Evolutionary conservation across 2,797 vertebrate species (phyloP).

Genomic region (Apodemus agrarius): DNA sequence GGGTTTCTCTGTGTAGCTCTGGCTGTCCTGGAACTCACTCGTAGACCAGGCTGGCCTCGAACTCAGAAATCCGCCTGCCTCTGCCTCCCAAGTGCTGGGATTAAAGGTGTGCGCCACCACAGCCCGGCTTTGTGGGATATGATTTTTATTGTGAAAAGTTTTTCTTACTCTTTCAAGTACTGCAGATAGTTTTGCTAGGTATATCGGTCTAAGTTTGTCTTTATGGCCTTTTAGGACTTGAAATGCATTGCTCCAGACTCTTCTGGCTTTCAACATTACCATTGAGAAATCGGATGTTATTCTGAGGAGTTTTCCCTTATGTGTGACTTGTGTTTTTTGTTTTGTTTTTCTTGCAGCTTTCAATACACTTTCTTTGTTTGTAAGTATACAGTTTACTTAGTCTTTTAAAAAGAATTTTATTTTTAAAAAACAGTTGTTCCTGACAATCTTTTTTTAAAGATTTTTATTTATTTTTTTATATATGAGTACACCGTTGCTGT

Average conservation of each 20-base stretch:
- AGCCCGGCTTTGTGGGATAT: not conserved
- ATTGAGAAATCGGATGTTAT: not conserved
- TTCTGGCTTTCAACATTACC: not conserved
- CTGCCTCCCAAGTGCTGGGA: no score
- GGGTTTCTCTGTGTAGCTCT: no score
- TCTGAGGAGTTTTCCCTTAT: not conserved
- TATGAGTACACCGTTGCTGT: no score
- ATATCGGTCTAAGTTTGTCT: not conserved
- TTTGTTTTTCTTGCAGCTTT: not conserved
- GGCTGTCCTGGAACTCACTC: no score
- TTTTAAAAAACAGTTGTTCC: not conserved
- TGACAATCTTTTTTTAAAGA: no score
- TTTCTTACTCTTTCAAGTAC: not conserved
- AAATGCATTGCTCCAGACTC: not conserved
- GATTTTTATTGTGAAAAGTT: not conserved
- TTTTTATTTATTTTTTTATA: no score
- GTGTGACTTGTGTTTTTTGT: not conserved
- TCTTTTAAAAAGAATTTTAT: not conserved
- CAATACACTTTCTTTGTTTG: not conserved
- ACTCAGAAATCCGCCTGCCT: no score
- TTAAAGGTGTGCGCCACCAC: no score
- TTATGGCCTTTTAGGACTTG: not conserved
- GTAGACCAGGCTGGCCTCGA: no score
- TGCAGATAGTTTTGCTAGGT: not conserved
- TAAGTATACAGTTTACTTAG: not conserved